phyloP scores from a whole-genome alignment of 2,888 invertebrate genomes.

The Willowsia nigromaculata region DNA sequence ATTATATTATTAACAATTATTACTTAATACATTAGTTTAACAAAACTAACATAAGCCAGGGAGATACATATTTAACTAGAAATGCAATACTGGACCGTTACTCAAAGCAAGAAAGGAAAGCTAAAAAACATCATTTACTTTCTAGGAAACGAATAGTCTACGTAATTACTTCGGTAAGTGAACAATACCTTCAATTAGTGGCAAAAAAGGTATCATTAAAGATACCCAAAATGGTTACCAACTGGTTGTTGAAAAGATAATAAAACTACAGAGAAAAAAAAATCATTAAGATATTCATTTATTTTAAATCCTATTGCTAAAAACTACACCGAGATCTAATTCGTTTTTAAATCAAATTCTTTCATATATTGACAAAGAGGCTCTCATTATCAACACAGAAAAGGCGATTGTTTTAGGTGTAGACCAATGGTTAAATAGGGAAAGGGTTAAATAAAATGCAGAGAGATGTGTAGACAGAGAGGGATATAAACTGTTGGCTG shows the following conservation, averaged over 20 bases:
- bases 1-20: neutral
- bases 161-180: neutral
- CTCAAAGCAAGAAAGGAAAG: neutral
- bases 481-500: neutral
- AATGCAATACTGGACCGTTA: neutral
- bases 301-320: neutral
- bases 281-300: neutral
- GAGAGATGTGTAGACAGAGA: too few relatives aligned
- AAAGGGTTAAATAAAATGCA: neutral
- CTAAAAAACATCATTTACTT: neutral
- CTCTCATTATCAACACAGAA: neutral
- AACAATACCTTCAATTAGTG: neutral
- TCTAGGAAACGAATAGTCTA: neutral
- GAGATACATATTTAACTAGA: neutral
- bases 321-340: neutral
- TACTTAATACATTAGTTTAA: neutral
- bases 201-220: neutral
- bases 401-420: neutral
- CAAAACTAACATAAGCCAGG: neutral
- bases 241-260: slow-evolving; percentile 18
- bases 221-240: neutral
- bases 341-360: neutral
- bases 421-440: neutral
- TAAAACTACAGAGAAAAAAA: neutral
- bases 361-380: neutral